Conservation (phyloP, 2,797 vertebrate species). For the Coccyzus lansbergi region DNA sequence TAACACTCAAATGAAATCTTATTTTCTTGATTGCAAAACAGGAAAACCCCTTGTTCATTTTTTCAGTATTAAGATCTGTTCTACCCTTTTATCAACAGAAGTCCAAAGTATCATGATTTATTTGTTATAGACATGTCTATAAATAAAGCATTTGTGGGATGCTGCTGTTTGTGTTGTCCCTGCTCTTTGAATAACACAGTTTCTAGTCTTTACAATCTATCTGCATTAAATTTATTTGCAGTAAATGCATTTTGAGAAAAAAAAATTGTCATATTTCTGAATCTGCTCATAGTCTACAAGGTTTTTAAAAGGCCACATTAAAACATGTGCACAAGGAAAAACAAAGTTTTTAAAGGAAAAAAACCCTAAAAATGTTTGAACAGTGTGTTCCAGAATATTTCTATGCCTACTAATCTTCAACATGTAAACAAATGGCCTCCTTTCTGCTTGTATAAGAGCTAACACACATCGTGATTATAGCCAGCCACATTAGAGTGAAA, state of each 20-base stretch:
- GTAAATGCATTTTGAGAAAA: slow-evolving; percentile 15
- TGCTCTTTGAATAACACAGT: slow-evolving; percentile 9
- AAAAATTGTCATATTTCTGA: slow-evolving; percentile 1
- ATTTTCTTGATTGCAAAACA: not conserved
- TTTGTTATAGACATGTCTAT: slow-evolving; percentile 18
- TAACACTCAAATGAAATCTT: not conserved
- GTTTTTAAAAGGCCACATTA: not conserved
- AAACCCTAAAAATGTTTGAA: not conserved
- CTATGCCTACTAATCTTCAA: not conserved
- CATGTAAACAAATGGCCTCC: not conserved
- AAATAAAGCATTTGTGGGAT: slow-evolving; percentile 65
- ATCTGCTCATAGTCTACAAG: not conserved
- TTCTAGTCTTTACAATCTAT: slow-evolving; percentile 39
- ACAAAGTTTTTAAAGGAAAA: not conserved
- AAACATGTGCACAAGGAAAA: not conserved
- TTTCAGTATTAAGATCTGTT: slow-evolving; percentile 7
- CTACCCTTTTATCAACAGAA: slow-evolving; percentile 18
- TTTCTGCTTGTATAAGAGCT: not conserved
- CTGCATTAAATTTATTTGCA: slow-evolving; percentile 32
- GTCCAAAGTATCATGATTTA: not conserved
- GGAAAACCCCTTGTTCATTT: slow-evolving; percentile 11
- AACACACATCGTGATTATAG: not conserved
- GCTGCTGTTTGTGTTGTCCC: slow-evolving; percentile 29
- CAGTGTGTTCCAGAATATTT: not conserved
- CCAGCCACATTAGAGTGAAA: not conserved